phyloP scores from a whole-genome alignment of 2,888 invertebrate species.

The Drosophila sordidula region DNA sequence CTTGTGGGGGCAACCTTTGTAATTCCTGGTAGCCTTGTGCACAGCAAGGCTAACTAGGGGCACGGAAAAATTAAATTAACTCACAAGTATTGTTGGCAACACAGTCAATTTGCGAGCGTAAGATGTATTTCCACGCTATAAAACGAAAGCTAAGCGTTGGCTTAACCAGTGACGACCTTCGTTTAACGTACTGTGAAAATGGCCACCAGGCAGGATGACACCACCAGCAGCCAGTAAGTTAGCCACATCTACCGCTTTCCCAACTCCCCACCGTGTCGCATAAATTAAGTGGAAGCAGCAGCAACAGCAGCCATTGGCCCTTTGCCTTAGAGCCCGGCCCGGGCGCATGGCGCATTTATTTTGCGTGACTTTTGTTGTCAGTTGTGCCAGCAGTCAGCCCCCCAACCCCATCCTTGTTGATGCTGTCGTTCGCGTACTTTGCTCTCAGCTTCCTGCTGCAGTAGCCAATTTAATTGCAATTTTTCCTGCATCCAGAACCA shows the following conservation, averaged over 20 bases:
- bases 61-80: conserved; percentile 22
- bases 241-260: not conserved
- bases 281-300: conserved; percentile 65
- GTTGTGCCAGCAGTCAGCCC: conserved; percentile 7
- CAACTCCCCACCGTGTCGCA: conserved; percentile 35
- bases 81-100: conserved; percentile 15
- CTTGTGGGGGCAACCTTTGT: not conserved
- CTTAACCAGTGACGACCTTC: conserved; percentile 60
- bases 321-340: conserved; percentile 27
- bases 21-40: conserved; percentile 26
- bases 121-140: conserved; percentile 60
- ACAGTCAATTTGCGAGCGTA: conserved; percentile 23
- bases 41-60: conserved; percentile 17
- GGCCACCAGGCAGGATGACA: conserved; percentile 44
- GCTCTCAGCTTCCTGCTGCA: conserved; percentile 43
- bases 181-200: conserved; percentile 67
- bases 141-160: conserved; percentile 51
- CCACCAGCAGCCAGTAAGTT: not conserved
- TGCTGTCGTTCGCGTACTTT: conserved; percentile 48
- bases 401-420: conserved; percentile 24
- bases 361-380: conserved; percentile 68
- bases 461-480: conserved; percentile 73
- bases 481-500: conserved; percentile 55
- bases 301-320: conserved; percentile 52
- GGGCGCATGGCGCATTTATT: conserved; percentile 50